These are phyloP conservation scores for Molossus alvarezi DNA, from an alignment of 2,797 vertebrate genomes.

Conservation along the genomic window DNA sequence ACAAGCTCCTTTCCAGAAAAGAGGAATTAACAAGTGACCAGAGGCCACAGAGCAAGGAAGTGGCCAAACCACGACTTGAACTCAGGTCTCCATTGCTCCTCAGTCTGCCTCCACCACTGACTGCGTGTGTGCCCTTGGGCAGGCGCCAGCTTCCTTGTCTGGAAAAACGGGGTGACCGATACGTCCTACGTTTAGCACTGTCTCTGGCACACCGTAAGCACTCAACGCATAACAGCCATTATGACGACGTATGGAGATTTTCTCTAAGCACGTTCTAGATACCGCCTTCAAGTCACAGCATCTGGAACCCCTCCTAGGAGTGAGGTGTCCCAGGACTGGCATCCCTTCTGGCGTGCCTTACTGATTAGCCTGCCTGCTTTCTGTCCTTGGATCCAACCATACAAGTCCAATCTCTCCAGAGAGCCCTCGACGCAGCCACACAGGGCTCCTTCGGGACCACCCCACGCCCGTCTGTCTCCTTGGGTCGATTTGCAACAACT, in stretches of 20 bases:
- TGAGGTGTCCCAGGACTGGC: background rate
- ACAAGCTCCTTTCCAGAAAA: background rate
- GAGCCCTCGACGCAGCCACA: background rate
- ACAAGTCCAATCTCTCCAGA: background rate
- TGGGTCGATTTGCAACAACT: background rate
- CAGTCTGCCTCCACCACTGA: background rate
- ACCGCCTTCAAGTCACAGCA: background rate
- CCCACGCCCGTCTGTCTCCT: background rate
- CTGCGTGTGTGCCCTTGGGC: background rate
- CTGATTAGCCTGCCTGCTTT: background rate
- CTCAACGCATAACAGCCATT: background rate
- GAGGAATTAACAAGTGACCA: background rate
- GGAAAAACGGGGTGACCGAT: background rate
- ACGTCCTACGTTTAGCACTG: background rate
- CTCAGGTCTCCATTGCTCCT: background rate
- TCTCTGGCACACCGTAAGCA: background rate
- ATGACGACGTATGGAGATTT: accelerated
- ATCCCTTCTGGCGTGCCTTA: background rate
- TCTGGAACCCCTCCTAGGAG: background rate
- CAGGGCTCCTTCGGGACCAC: background rate
- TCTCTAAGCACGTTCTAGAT: background rate
- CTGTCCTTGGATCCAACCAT: background rate
- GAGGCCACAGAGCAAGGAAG: background rate
- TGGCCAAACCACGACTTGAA: background rate
- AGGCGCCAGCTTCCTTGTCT: background rate